Evolutionary conservation across 2,797 vertebrate genomes (phyloP).

Genomic region (Poeciliopsis paucimaculata): DNA sequence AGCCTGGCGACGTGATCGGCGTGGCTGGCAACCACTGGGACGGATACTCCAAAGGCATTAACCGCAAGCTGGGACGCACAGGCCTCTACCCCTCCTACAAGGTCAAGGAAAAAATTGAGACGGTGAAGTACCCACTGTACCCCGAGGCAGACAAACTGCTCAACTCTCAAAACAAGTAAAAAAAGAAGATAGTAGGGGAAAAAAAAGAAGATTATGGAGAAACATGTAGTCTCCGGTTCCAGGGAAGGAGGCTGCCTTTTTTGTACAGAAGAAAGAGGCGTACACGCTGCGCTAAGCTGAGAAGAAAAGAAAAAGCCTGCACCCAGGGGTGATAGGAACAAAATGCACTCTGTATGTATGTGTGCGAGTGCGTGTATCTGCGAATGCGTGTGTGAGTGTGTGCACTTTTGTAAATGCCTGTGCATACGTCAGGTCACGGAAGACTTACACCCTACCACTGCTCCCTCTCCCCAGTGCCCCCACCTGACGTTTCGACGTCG

Average conservation of each 20-base stretch:
- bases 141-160: slow-evolving; percentile 92
- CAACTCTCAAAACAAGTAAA: slow-evolving; percentile 75
- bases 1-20: slow-evolving; percentile 94
- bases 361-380: slow-evolving; percentile 19
- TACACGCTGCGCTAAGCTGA: slow-evolving; percentile 50
- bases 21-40: slow-evolving; percentile 99
- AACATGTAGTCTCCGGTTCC: slow-evolving; percentile 63
- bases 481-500: slow-evolving; percentile 33
- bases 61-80: slow-evolving; percentile 94
- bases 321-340: slow-evolving; percentile 57
- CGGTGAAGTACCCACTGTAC: slow-evolving; percentile 96
- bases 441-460: slow-evolving; percentile 64
- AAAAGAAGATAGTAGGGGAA: slow-evolving; percentile 34
- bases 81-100: slow-evolving; percentile 98
- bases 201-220: slow-evolving; percentile 31
- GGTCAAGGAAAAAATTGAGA: slow-evolving; percentile 97
- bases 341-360: slow-evolving; percentile 65
- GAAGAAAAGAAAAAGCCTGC: slow-evolving; percentile 59
- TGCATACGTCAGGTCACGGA: slow-evolving; percentile 53
- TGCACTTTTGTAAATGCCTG: slow-evolving; percentile 57
- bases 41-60: slow-evolving; percentile 97
- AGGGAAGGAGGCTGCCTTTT: slow-evolving; percentile 69
- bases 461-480: slow-evolving; percentile 31
- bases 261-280: slow-evolving; percentile 70
- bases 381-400: slow-evolving; percentile 26